Base-by-base conservation (phyloP, 2,888 invertebrate genomes). In the Parapristionchus giblindavisi region DNA sequence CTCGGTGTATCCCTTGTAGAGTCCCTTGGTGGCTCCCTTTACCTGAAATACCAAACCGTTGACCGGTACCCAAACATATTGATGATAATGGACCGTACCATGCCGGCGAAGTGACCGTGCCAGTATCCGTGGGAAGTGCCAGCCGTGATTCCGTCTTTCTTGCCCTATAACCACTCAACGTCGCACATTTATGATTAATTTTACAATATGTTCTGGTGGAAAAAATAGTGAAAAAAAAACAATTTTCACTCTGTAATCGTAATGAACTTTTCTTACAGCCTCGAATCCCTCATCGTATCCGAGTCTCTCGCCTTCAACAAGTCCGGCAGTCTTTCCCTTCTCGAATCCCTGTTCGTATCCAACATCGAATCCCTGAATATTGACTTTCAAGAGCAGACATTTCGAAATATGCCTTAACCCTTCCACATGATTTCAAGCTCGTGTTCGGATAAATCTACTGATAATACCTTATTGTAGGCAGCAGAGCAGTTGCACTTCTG, bases 1-100 rank as follows among this genome's bases (percentile, higher is more conserved):
- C 6, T 43, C 29, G 0, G 11, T 24, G 40, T 36, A 29, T 14
- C 63, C 63, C 43, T 43, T 29, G 63, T 43, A 65, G 63, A 65
- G 63, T 29, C 63, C 63, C 4, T 32, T 21, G 24, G 43, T 36
- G 34, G 68, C 68, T 68, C 68, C 68, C 68, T 68, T 68, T 3
- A 52, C 52, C 68, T 68, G 6, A 0, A 68, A 52, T 24, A 14
- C 4, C 1, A 36, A 29, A 11, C 5, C 21, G 43, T 14, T 43
- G 8, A 17, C 8, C 8, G 17, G 17, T 14, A 43, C 8, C 8
- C 17, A 8, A 8, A 17, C 43, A 43, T 43, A 43, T 43, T 43
- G 43, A 43, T 8, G 24, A n/a, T 2, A 63, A 11, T 21, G 2
- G 2, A 1, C 11, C 38, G 17, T 1, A 65, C 52, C 51, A 68